Percentiles rank a stretch among this genome's conserved stretches.
Evolutionary conservation across 1,140 invertebrate species (phyloP).

Genomic region (Aphaenogaster ashmeadi): DNA sequence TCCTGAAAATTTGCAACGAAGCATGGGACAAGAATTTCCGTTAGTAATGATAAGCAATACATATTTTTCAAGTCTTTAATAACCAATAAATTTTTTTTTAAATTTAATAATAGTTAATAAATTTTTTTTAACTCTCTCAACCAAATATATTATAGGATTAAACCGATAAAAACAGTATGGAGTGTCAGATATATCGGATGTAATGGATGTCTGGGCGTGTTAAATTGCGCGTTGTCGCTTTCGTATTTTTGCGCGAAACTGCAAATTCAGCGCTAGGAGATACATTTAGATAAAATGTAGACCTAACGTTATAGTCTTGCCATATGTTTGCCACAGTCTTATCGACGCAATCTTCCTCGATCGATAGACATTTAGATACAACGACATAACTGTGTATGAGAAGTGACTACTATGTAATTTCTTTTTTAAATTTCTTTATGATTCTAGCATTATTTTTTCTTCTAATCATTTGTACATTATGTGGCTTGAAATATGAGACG

Average conservation of each 20-base stretch:
- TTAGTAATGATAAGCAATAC: background rate
- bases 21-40: background rate
- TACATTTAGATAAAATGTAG: constrained; percentile 49
- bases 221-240: constrained; percentile 37
- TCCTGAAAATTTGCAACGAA: background rate
- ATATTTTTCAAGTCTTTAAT: background rate
- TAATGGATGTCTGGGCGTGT: constrained; percentile 50
- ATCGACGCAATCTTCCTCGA: constrained; percentile 71
- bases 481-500: background rate
- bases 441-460: background rate
- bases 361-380: background rate
- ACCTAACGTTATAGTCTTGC: constrained; percentile 30
- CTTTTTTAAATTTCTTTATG: background rate
- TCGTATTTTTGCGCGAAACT: constrained; percentile 30
- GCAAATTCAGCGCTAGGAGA: constrained; percentile 38
- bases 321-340: background rate
- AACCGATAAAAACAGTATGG: background rate
- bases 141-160: background rate
- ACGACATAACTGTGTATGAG: background rate
- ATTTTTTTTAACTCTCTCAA: background rate
- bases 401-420: background rate
- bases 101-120: constrained; percentile 14
- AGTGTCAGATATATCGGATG: constrained; percentile 9
- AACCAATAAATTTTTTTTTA: background rate
- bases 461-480: background rate